Evolutionary conservation across 2,797 vertebrate genomes (phyloP).

Genomic region (Acipenser transmontanus): DNA sequence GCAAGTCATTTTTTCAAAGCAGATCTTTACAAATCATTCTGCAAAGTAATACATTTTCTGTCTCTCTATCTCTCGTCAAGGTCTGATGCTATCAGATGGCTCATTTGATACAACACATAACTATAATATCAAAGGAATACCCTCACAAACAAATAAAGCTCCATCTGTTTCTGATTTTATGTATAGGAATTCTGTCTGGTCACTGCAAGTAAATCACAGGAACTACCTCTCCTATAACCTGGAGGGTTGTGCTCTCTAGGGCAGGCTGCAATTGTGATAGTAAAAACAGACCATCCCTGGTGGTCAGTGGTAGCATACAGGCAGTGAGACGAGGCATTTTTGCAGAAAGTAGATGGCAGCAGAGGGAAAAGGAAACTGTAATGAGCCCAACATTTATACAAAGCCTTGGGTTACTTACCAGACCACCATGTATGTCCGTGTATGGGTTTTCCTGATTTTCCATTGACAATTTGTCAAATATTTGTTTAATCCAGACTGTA

Average conservation of each 20-base stretch:
- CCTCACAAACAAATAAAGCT: slow-evolving; percentile 1
- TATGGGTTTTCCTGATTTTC: not conserved
- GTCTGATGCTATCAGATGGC: not conserved
- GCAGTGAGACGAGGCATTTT: slow-evolving; percentile 6
- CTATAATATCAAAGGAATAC: not conserved
- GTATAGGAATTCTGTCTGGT: slow-evolving; percentile 6
- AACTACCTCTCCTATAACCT: slow-evolving; percentile 4
- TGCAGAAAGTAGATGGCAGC: not conserved
- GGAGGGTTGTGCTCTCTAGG: not conserved
- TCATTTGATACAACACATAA: slow-evolving; percentile 9
- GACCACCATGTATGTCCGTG: not conserved
- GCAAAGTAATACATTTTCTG: not conserved
- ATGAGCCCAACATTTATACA: slow-evolving; percentile 10
- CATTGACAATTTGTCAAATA: no score
- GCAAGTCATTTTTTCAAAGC: not conserved
- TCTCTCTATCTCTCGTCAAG: not conserved
- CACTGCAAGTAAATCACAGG: slow-evolving; percentile 9
- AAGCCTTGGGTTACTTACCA: slow-evolving; percentile 6
- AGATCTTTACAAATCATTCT: not conserved
- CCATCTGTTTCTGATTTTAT: slow-evolving; percentile 15
- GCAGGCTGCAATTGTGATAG: slow-evolving; percentile 9
- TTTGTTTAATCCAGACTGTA: no score
- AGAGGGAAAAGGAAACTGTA: slow-evolving; percentile 15
- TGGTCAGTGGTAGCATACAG: slow-evolving; percentile 15
- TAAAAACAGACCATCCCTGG: slow-evolving; percentile 35